A percentile compares a stretch with the other conserved stretches of the same genome.
phyloP scores from a whole-genome alignment of 2,797 vertebrate species.

The Echiichthys vipera region DNA sequence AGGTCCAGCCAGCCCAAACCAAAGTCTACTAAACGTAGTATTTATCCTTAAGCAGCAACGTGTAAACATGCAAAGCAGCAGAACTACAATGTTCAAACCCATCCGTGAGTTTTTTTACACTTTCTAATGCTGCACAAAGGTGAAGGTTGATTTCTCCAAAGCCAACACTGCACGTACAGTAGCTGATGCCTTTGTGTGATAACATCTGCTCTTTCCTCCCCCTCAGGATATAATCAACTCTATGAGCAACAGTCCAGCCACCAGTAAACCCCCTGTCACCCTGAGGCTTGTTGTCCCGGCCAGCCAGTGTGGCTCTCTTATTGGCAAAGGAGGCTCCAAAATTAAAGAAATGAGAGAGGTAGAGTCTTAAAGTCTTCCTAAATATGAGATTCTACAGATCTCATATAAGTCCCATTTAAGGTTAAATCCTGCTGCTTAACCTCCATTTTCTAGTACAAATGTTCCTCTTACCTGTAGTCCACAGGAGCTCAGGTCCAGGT shows the following conservation, averaged over 20 bases:
- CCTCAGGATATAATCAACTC: slow-evolving; percentile 96
- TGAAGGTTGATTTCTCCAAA: slow-evolving; percentile 5
- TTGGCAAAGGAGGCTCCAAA: slow-evolving; percentile 96
- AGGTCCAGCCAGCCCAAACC: neutral
- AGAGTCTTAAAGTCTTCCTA: neutral
- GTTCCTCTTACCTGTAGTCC: slow-evolving; percentile 85
- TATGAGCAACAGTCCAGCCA: slow-evolving; percentile 97
- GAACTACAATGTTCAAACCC: neutral
- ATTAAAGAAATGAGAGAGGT: slow-evolving; percentile 99
- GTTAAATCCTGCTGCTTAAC: neutral
- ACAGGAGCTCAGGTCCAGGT: slow-evolving; percentile 98
- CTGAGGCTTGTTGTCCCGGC: slow-evolving; percentile 93
- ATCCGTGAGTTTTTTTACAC: neutral
- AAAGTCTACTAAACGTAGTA: too few species aligned
- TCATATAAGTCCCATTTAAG: neutral
- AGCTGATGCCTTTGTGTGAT: neutral
- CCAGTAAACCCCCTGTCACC: slow-evolving; percentile 95
- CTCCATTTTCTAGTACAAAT: too few species aligned
- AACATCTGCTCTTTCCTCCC: neutral
- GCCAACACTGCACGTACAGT: neutral
- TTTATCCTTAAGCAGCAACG: too few species aligned
- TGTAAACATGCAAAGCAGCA: too few species aligned
- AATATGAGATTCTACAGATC: fast-evolving
- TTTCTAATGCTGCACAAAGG: neutral
- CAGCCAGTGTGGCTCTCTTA: slow-evolving; percentile 95